A percentile compares a stretch with the other conserved stretches of the same genome.
Evolutionary conservation across 2,113 vertebrate genomes (phyloP).

Genomic region (Riparia riparia): DNA sequence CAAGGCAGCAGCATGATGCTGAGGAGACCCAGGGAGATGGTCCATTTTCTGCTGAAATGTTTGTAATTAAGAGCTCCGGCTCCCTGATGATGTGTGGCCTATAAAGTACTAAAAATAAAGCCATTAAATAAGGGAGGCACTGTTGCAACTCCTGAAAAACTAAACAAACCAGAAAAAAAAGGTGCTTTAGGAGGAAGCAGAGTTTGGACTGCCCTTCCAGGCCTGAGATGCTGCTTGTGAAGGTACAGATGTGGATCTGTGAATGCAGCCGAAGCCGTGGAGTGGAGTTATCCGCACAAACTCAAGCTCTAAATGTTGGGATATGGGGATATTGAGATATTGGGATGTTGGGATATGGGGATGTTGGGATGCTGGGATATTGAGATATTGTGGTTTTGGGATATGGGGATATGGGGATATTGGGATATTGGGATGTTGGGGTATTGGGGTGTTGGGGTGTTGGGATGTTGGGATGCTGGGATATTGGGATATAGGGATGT

Average conservation of each 20-base stretch:
- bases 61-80: not conserved
- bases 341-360: too few species aligned
- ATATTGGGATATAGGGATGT: rapidly evolving
- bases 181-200: not conserved
- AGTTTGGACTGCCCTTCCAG: not conserved
- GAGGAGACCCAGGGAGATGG: not conserved
- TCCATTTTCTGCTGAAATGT: not conserved
- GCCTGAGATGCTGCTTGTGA: not conserved
- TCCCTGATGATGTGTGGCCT: not conserved
- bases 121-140: not conserved
- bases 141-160: not conserved
- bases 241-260: not conserved
- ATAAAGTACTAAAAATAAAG: not conserved
- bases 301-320: not conserved
- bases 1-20: not conserved
- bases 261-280: rapidly evolving
- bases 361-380: too few species aligned
- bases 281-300: not conserved
- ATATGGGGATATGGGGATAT: not conserved
- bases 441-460: rapidly evolving
- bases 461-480: not conserved
- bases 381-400: too few species aligned
- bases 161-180: not conserved
- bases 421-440: rapidly evolving
- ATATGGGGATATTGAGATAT: rapidly evolving